phyloP scores from a whole-genome alignment of 2,888 invertebrate genomes.

The Torymus tubicola region DNA sequence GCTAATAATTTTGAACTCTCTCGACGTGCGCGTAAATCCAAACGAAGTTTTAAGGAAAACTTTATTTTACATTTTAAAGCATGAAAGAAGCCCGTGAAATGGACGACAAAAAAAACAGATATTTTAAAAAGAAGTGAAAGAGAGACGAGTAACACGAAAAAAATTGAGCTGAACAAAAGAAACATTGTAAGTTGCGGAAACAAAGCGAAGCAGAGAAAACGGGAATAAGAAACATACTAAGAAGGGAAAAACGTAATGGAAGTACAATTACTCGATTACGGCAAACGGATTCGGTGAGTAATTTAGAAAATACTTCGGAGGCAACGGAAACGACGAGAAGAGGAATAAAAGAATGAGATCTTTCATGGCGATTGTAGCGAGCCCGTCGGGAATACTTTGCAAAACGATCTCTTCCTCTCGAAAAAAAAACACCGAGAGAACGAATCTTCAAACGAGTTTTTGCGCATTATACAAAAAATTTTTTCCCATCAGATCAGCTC shows the following conservation, averaged over 20 bases:
- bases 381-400: slow-evolving; percentile 9
- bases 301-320: slow-evolving; percentile 40
- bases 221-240: slow-evolving; percentile 5
- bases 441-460: not conserved
- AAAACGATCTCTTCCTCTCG: slow-evolving; percentile 16
- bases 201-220: slow-evolving; percentile 16
- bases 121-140: no score
- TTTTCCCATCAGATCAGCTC: no score
- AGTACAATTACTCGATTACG: slow-evolving; percentile 35
- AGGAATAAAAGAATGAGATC: slow-evolving; percentile 33
- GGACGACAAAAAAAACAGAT: no score
- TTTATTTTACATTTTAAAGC: no score
- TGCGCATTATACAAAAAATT: no score
- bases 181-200: not conserved
- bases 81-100: no score
- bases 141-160: no score
- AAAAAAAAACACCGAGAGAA: not conserved
- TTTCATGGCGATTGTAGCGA: slow-evolving; percentile 35
- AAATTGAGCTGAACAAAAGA: not conserved
- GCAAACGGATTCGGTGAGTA: slow-evolving; percentile 38
- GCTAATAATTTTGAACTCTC: slow-evolving; percentile 26
- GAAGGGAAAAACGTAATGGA: slow-evolving; percentile 6
- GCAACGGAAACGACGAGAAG: not conserved
- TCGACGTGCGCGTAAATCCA: no score
- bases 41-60: no score